Conservation (phyloP, 2,797 vertebrate genomes). For the Bradypus variegatus region DNA sequence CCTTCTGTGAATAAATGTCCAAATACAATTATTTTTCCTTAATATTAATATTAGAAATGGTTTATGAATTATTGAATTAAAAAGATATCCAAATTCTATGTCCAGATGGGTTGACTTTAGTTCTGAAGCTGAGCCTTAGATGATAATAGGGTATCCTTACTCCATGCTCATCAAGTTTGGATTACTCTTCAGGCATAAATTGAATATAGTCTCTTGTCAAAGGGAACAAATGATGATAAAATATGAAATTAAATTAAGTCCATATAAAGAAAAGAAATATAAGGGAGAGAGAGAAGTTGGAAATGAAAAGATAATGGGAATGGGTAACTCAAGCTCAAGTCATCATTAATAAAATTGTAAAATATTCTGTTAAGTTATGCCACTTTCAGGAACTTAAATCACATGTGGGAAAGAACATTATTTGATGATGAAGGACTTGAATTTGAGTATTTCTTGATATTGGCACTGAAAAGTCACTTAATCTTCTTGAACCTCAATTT, state of each 20-base stretch:
- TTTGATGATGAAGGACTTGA: background rate
- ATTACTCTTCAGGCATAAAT: background rate
- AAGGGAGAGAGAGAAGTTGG: background rate
- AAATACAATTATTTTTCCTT: background rate
- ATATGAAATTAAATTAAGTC: conserved; percentile 8
- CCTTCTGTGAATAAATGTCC: background rate
- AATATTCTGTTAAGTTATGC: background rate
- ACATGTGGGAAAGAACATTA: background rate
- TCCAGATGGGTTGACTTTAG: rapidly evolving
- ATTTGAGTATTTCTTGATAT: background rate
- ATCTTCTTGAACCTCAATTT: background rate
- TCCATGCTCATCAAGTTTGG: background rate
- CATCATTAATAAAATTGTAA: background rate
- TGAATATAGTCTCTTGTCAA: background rate
- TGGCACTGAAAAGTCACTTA: background rate
- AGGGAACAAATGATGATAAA: background rate
- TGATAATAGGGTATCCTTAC: background rate
- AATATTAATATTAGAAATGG: background rate
- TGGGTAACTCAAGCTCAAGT: background rate
- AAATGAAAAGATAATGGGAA: background rate
- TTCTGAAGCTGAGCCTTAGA: background rate
- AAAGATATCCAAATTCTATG: background rate
- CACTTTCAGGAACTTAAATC: background rate
- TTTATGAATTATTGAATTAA: background rate
- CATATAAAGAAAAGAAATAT: background rate